These are phyloP conservation scores for Anser cygnoides DNA, from an alignment of 2,113 vertebrate species.

Conservation along the genomic window DNA sequence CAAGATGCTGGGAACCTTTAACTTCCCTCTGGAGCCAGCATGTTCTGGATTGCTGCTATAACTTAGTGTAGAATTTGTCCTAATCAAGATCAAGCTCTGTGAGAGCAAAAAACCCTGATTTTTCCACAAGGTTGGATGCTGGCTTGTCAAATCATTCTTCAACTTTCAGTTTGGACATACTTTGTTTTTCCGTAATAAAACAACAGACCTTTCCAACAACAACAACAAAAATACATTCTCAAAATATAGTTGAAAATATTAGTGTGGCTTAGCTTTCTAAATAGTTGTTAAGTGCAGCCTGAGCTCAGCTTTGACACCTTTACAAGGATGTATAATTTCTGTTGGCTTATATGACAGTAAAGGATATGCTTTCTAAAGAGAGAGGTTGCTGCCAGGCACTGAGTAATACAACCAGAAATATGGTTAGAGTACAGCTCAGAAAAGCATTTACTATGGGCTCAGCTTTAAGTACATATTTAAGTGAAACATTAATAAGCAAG, in stretches of 20 bases:
- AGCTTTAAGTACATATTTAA: neutral
- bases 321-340: neutral
- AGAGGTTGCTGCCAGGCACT: neutral
- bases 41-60: neutral
- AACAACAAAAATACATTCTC: neutral
- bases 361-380: constrained; percentile 1
- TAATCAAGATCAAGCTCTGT: neutral
- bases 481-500: neutral
- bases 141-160: neutral
- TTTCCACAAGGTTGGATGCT: neutral
- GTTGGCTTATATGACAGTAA: neutral
- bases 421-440: neutral
- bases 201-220: neutral
- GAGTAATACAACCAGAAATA: neutral
- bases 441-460: neutral
- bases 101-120: neutral
- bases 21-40: neutral
- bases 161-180: neutral
- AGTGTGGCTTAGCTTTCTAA: neutral
- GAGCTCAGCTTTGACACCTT: neutral
- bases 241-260: neutral
- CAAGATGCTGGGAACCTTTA: neutral
- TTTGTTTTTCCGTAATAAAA: neutral
- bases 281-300: neutral
- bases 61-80: neutral